Conservation (phyloP, 2,797 vertebrate species). For the Poeciliopsis gracilis region DNA sequence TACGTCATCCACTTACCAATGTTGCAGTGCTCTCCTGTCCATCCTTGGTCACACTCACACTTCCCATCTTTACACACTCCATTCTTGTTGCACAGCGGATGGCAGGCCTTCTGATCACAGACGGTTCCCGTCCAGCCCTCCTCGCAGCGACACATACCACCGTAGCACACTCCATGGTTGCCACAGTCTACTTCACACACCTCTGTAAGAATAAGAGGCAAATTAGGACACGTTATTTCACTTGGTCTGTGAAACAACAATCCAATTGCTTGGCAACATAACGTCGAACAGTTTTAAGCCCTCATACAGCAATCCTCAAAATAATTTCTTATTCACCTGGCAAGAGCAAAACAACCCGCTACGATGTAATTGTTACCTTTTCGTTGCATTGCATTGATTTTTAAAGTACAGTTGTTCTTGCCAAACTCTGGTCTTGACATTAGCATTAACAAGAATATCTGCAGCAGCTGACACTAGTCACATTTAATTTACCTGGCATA, state of each 20-base stretch:
- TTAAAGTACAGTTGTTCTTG: background rate
- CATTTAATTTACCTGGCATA: background rate
- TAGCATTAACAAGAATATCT: background rate
- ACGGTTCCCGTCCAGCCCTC: constrained; percentile 92
- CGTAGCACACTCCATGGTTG: constrained; percentile 88
- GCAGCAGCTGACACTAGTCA: background rate
- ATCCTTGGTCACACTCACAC: constrained; percentile 98
- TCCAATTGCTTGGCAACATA: background rate
- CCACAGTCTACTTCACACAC: constrained; percentile 92
- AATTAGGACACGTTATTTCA: background rate
- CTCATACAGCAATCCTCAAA: background rate
- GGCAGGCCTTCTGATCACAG: constrained; percentile 93
- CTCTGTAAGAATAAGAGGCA: constrained; percentile 73
- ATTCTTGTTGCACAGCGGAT: constrained; percentile 93
- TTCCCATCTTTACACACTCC: constrained; percentile 96
- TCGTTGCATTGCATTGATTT: background rate
- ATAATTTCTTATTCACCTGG: background rate
- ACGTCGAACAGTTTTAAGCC: background rate
- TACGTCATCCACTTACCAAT: constrained; percentile 85
- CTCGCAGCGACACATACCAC: constrained; percentile 92
- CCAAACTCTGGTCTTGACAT: background rate
- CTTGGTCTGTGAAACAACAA: background rate
- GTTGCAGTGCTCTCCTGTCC: constrained; percentile 98
- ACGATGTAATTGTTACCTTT: background rate
- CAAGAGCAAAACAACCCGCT: background rate